Evolutionary conservation across 2,888 invertebrate species (phyloP).

Genomic region (Lochmaea crataegi): DNA sequence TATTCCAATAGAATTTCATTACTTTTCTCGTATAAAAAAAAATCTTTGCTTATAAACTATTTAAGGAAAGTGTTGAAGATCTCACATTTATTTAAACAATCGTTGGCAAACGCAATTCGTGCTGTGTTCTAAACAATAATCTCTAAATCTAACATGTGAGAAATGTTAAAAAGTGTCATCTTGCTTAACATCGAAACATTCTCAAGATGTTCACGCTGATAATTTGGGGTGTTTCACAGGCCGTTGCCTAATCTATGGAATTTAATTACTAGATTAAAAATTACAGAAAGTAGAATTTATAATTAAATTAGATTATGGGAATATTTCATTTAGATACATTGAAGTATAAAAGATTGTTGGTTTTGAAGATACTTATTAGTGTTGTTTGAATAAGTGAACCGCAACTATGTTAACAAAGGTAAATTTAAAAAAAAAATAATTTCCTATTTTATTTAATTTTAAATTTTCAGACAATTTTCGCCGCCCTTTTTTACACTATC

Average conservation of each 20-base stretch:
- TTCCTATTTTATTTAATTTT: constrained; percentile 3
- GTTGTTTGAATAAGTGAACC: constrained; percentile 13
- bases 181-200: constrained; percentile 16
- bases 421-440: constrained; percentile 6
- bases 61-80: background rate
- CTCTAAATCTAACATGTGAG: constrained; percentile 19
- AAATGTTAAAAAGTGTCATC: constrained; percentile 24
- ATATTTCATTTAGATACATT: constrained; percentile 12
- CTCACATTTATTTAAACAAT: constrained; percentile 8
- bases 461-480: constrained; percentile 36
- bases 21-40: too few relatives aligned
- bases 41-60: background rate
- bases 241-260: constrained; percentile 11
- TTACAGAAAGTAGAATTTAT: constrained; percentile 21
- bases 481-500: constrained; percentile 27
- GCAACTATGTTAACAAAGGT: constrained; percentile 23
- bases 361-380: constrained; percentile 26
- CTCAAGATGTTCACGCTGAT: constrained; percentile 14
- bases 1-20: too few relatives aligned
- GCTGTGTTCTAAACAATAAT: constrained; percentile 16
- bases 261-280: constrained; percentile 27
- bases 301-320: constrained; percentile 29
- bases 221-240: constrained; percentile 9
- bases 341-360: constrained; percentile 27
- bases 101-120: background rate